Percentiles rank a stretch among this genome's conserved stretches.
Conservation (phyloP, 1,140 invertebrate genomes). For the Leptinotarsa undecemlineata region DNA sequence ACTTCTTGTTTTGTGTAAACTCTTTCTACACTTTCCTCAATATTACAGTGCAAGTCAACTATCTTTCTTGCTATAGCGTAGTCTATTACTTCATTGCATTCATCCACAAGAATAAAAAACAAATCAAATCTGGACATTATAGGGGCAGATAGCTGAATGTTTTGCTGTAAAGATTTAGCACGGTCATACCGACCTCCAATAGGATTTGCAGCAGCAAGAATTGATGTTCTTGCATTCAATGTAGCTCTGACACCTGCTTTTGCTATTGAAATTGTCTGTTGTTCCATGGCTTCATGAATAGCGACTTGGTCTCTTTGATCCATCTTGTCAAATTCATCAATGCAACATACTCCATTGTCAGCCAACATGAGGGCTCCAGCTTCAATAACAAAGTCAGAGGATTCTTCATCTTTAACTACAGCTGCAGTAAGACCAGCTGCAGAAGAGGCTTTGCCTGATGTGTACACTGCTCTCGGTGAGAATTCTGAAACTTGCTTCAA, state of each 20-base stretch:
- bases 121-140: conserved; percentile 99
- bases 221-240: conserved; percentile 96
- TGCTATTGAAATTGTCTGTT: conserved; percentile 98
- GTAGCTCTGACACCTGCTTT: conserved; percentile 99
- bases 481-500: conserved; percentile 95
- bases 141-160: conserved; percentile 90
- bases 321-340: conserved; percentile 99
- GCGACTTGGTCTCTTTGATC: conserved; percentile 96
- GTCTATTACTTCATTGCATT: conserved; percentile 92
- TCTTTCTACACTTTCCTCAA: conserved; percentile 70
- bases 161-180: conserved; percentile 92
- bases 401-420: conserved; percentile 96
- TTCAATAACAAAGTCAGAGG: conserved; percentile 98
- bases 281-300: conserved; percentile 99
- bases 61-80: conserved; percentile 96
- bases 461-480: conserved; percentile 94
- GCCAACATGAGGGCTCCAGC: conserved; percentile 99
- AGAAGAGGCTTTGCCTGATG: conserved; percentile 96
- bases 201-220: conserved; percentile 97
- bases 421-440: conserved; percentile 98
- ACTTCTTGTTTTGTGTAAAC: conserved; percentile 87
- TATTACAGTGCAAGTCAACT: conserved; percentile 89
- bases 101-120: conserved; percentile 97
- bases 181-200: conserved; percentile 96
- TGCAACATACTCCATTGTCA: conserved; percentile 99